phyloP scores from a whole-genome alignment of 2,888 invertebrate species.

The Brachynemurus nebulosus region DNA sequence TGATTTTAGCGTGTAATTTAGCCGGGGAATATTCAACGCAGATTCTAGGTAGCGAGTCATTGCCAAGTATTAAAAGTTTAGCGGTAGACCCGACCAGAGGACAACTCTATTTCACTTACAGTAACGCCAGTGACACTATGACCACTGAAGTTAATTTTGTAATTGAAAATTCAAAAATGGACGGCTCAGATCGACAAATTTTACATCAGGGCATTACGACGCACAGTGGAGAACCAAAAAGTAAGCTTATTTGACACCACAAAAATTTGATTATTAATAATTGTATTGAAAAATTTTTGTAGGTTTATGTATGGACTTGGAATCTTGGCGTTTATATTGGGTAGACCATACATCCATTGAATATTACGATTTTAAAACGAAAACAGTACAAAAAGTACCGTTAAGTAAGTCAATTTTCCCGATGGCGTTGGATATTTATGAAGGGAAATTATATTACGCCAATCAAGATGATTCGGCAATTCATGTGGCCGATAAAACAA shows the following conservation, averaged over 20 bases:
- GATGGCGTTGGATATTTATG: conserved; percentile 55
- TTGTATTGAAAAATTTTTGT: conserved; percentile 20
- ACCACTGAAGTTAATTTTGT: conserved; percentile 28
- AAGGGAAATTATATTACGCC: conserved; percentile 50
- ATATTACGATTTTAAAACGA: conserved; percentile 31
- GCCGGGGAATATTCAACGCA: conserved; percentile 53
- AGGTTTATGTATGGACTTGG: conserved; percentile 49
- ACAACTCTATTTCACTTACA: conserved; percentile 37
- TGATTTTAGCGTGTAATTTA: conserved; percentile 55
- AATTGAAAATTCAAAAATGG: conserved; percentile 50
- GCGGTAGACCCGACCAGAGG: conserved; percentile 54
- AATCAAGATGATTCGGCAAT: conserved; percentile 47
- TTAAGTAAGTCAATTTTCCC: conserved; percentile 26
- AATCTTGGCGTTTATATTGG: conserved; percentile 55
- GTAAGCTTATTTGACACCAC: conserved; percentile 13
- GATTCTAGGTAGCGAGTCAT: conserved; percentile 29
- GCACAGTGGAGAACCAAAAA: conserved; percentile 9
- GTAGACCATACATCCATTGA: conserved; percentile 44
- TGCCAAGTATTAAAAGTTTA: conserved; percentile 44
- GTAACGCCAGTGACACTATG: conserved; percentile 17
- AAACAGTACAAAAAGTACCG: conserved; percentile 15
- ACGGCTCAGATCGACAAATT: conserved; percentile 38
- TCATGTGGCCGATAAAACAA: conserved; percentile 45
- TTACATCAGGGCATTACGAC: conserved; percentile 23
- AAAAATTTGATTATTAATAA: too few species aligned